phyloP scores from a whole-genome alignment of 2,888 invertebrate genomes.

The Argyresthia albistria region DNA sequence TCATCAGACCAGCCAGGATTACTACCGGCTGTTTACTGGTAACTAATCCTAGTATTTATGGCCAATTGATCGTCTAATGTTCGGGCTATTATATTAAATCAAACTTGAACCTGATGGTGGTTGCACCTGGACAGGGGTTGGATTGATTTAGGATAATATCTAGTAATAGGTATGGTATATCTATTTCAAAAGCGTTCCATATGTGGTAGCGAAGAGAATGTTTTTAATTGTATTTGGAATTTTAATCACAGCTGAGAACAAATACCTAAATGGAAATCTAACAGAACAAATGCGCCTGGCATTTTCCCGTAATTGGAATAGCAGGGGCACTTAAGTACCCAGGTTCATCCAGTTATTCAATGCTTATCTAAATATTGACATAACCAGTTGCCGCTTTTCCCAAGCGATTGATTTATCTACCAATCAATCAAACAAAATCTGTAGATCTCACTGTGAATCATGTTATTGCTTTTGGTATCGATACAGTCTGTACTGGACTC shows the following conservation, averaged over 20 bases:
- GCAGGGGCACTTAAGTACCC: no score
- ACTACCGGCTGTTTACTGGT: no score
- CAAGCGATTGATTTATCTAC: background rate
- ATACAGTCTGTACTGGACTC: background rate
- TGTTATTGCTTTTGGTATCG: background rate
- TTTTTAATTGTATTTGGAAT: no score
- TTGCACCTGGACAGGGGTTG: constrained; percentile 56
- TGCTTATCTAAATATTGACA: no score
- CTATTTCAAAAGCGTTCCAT: background rate
- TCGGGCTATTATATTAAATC: constrained; percentile 66
- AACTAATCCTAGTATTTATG: constrained; percentile 45
- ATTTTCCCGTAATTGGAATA: no score
- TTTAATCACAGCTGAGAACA: no score
- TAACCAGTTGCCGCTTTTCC: background rate
- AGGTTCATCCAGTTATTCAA: no score
- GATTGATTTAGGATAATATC: constrained; percentile 41
- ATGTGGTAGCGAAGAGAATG: no score
- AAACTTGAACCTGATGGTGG: constrained; percentile 35
- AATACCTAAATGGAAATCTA: no score
- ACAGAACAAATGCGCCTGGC: no score
- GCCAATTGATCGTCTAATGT: constrained; percentile 65
- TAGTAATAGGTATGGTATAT: background rate
- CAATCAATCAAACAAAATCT: no score
- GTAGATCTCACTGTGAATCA: background rate
- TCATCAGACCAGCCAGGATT: no score